phyloP scores from a whole-genome alignment of 2,888 invertebrate genomes.

The Patella depressa region DNA sequence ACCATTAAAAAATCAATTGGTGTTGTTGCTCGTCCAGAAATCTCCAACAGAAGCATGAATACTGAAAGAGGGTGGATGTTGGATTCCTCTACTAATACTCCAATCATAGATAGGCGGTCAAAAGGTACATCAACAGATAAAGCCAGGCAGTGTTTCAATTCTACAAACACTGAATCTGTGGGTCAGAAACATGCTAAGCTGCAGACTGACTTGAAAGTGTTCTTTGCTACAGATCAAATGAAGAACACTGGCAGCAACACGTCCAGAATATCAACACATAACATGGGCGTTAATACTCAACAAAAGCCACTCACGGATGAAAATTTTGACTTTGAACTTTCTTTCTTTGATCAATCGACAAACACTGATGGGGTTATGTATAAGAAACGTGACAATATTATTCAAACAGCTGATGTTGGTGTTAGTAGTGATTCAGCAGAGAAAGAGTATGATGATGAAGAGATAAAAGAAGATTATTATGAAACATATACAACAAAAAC shows the following conservation, averaged over 20 bases:
- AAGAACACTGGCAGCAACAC: constrained; percentile 52
- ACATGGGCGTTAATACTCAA: constrained; percentile 55
- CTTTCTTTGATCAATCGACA: constrained; percentile 31
- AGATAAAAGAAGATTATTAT: not conserved
- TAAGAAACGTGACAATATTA: not conserved
- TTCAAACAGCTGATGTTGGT: not conserved
- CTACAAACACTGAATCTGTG: constrained; percentile 56
- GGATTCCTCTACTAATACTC: constrained; percentile 61
- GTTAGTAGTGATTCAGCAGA: constrained; percentile 1
- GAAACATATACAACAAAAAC: not conserved
- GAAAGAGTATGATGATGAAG: constrained; percentile 6
- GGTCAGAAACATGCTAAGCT: constrained; percentile 29
- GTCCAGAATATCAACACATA: constrained; percentile 38
- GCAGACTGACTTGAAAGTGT: constrained; percentile 59
- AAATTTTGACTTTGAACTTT: constrained; percentile 42
- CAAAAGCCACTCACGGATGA: constrained; percentile 37
- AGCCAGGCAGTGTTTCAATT: constrained; percentile 41
- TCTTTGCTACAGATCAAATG: constrained; percentile 50
- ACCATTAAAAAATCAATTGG: constrained; percentile 58
- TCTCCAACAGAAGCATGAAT: constrained; percentile 44
- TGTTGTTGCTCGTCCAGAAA: constrained; percentile 55
- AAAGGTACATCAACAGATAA: constrained; percentile 58
- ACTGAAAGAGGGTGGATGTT: constrained; percentile 61
- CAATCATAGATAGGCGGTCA: constrained; percentile 42
- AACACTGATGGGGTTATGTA: constrained; percentile 25